A percentile compares a stretch with the other conserved stretches of the same genome.
phyloP scores from a whole-genome alignment of 1,140 invertebrate species.

The Eurosta solidaginis region DNA sequence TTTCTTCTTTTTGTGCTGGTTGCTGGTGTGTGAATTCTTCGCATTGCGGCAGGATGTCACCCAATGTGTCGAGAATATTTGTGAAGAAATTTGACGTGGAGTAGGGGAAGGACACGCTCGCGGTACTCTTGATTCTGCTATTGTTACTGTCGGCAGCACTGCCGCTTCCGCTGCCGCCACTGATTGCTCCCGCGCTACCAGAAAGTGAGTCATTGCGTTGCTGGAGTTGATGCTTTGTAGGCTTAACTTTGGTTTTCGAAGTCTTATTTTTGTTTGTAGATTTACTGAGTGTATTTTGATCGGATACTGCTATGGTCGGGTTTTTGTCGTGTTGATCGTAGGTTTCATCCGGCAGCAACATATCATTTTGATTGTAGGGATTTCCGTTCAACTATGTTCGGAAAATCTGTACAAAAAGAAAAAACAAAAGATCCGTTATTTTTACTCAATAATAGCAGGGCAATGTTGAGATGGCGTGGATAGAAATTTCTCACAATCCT shows the following conservation, averaged over 20 bases:
- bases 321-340: slow-evolving; percentile 62
- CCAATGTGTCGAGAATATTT: slow-evolving; percentile 52
- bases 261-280: neutral
- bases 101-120: slow-evolving; percentile 5
- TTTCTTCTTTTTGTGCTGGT: neutral
- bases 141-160: no score
- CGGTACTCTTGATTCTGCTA: slow-evolving; percentile 31
- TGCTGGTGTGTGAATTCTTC: slow-evolving; percentile 16
- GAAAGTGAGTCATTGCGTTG: neutral
- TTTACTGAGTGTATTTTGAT: neutral
- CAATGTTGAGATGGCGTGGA: no score
- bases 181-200: neutral
- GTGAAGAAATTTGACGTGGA: slow-evolving; percentile 49
- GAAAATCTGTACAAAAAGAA: neutral
- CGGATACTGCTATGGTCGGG: neutral
- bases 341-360: slow-evolving; percentile 70
- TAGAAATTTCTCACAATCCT: no score
- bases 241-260: neutral
- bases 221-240: neutral
- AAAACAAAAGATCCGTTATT: neutral
- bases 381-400: neutral
- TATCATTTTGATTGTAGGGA: slow-evolving; percentile 52
- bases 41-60: slow-evolving; percentile 46
- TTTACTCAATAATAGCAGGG: neutral
- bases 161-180: slow-evolving; percentile 19